phyloP scores from a whole-genome alignment of 2,797 vertebrate genomes.

The Fratercula arctica region DNA sequence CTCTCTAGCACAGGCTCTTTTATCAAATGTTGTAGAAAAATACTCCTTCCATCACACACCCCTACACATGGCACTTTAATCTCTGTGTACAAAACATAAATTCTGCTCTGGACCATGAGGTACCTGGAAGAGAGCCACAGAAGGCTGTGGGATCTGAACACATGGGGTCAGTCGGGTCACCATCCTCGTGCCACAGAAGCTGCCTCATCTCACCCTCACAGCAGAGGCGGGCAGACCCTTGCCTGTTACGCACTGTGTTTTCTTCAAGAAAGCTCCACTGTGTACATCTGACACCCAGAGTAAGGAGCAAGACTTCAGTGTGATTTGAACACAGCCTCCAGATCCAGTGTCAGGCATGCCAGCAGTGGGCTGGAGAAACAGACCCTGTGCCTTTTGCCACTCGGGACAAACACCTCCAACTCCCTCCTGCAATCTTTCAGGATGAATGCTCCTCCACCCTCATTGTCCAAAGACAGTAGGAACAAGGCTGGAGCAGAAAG shows the following conservation, averaged over 20 bases:
- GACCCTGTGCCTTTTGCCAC: not conserved
- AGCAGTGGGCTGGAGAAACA: not conserved
- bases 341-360: not conserved
- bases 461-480: not conserved
- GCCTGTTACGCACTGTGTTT: accelerated
- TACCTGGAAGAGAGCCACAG: not conserved
- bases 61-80: not conserved
- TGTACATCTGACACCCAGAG: accelerated
- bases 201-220: accelerated
- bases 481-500: not conserved
- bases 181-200: accelerated
- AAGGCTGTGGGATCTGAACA: not conserved
- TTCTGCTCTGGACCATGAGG: not conserved
- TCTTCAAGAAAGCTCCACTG: not conserved
- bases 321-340: not conserved
- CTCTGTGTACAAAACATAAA: not conserved
- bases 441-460: not conserved
- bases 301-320: not conserved
- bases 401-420: not conserved
- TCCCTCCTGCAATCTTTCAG: not conserved
- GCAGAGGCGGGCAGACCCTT: not conserved
- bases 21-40: not conserved
- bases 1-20: not conserved
- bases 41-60: not conserved
- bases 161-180: not conserved